These are phyloP conservation scores for Dromaius novaehollandiae DNA, from an alignment of 2,113 vertebrate genomes.

Conservation along the genomic window DNA sequence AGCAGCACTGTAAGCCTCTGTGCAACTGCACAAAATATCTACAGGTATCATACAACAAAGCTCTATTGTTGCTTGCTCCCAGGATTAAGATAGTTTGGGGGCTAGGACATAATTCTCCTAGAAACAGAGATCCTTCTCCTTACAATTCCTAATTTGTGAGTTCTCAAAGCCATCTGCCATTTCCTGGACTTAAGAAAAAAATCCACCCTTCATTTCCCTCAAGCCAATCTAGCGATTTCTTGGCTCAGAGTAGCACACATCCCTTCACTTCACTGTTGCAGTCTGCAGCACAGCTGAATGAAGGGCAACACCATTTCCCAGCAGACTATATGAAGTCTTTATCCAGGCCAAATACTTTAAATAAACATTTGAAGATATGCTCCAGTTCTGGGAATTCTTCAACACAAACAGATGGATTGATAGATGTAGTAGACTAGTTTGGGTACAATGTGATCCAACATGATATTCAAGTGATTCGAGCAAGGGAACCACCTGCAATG, in stretches of 20 bases:
- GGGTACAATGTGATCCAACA: neutral
- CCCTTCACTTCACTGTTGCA: neutral
- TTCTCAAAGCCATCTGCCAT: neutral
- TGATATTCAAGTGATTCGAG: neutral
- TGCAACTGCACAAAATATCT: neutral
- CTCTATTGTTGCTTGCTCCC: neutral
- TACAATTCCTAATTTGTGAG: neutral
- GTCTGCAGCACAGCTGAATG: neutral
- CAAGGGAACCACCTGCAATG: neutral
- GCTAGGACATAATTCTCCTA: neutral
- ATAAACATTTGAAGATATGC: neutral
- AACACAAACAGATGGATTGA: neutral
- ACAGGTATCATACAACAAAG: neutral
- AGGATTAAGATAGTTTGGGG: neutral
- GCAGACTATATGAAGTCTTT: neutral
- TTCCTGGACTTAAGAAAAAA: neutral
- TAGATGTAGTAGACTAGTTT: neutral
- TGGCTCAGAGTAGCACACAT: neutral
- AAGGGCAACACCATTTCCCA: neutral
- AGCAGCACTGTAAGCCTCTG: neutral
- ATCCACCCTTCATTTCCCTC: neutral
- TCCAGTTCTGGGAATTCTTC: slow-evolving; percentile 1
- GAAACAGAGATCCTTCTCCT: neutral
- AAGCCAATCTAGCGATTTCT: neutral
- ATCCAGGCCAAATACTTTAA: slow-evolving; percentile 7